Evolutionary conservation across 1,140 invertebrate genomes (phyloP), one percentile per base, ranked within the genome.

Genomic region (Trichonephila clavata): DNA sequence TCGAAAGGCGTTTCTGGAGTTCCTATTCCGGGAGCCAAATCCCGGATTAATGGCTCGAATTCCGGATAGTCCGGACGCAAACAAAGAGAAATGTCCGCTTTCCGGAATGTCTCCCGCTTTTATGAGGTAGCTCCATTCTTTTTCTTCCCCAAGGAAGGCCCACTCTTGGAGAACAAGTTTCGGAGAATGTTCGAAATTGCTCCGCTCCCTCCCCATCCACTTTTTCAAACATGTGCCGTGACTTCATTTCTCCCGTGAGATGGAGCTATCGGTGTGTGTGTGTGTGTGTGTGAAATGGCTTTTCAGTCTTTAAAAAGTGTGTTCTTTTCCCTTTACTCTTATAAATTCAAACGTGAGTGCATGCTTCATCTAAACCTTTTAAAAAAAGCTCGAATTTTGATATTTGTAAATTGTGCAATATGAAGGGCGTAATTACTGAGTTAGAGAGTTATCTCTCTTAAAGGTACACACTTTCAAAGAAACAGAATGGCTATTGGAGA

Each of bases 11-110:
- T 77, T 77, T 77, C 27, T 77, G 27, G 27, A 39, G 32, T 77
- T 77, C 71, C 71, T 32, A 27, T 27, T 77, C 27, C 27, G 27
- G 50, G 50, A 59, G 21, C 43, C 21, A 50, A 83, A 83, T 83
- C 50, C 81, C 13, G 50, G 81, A 83, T 83, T 83, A 83, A 83
- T 83, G 81, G 20, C 43, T 16, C 81, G 81, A 83, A 83, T 83
- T 59, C 81, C 43, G 43, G 27, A 57, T n/a, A 24, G 39, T 50
- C 81, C 20, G 8, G 77, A 43, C 81, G 24, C 81, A 83, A 57
- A 83, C 81, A 83, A 83, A 57, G 39, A 83, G 50, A 50, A 43
- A 83, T 83, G 43, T 24, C 43, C 21, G 50, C 21, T 14, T 32
- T 39, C 39, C 20, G 50, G 43, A 83, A 83, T 57, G 43, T 83